Evolutionary conservation across 1,140 invertebrate species (phyloP).

Genomic region (Ephestia elutella): DNA sequence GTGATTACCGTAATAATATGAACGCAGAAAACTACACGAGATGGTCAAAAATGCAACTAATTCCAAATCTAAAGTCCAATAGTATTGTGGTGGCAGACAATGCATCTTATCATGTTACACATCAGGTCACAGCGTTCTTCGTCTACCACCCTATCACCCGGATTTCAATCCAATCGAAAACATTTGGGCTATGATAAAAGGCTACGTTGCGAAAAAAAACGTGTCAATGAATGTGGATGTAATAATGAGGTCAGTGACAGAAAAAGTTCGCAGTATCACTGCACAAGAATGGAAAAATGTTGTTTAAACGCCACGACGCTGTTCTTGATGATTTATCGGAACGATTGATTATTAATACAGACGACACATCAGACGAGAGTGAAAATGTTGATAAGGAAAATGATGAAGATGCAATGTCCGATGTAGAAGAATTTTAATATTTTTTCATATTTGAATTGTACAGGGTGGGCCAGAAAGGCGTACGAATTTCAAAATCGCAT

Average conservation of each 20-base stretch:
- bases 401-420: no score
- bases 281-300: slow-evolving; percentile 24
- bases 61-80: slow-evolving; percentile 20
- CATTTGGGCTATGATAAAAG: slow-evolving; percentile 17
- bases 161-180: slow-evolving; percentile 19
- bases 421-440: no score
- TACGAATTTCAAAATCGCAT: no score
- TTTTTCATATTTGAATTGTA: no score
- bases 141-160: slow-evolving; percentile 19
- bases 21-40: slow-evolving; percentile 30
- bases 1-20: slow-evolving; percentile 42
- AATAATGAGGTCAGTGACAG: slow-evolving; percentile 3
- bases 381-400: no score
- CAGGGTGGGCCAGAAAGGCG: no score
- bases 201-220: slow-evolving; percentile 16
- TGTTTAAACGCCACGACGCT: no score
- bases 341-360: no score
- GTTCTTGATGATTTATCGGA: no score
- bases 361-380: no score
- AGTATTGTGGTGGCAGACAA: slow-evolving; percentile 27
- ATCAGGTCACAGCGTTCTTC: slow-evolving; percentile 17
- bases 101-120: slow-evolving; percentile 8
- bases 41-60: slow-evolving; percentile 29
- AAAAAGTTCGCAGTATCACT: slow-evolving; percentile 20
- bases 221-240: slow-evolving; percentile 18